Evolutionary conservation across 2,888 invertebrate genomes (phyloP).

Genomic region (Andrena chrysosceles): DNA sequence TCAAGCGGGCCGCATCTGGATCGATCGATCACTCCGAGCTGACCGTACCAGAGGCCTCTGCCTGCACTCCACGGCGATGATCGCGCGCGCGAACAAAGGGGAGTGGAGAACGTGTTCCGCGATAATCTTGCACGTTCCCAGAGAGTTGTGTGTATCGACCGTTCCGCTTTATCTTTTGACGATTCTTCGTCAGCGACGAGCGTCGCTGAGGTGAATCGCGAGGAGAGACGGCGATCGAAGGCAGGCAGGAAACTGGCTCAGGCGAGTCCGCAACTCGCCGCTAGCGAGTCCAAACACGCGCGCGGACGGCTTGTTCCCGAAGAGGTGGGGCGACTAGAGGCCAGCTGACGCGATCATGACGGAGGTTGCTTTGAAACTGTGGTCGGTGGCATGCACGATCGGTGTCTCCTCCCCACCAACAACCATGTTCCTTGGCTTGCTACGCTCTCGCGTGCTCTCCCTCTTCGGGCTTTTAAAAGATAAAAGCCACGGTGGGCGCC

Average conservation of each 20-base stretch:
- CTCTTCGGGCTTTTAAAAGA: conserved; percentile 68
- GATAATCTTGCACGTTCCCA: not conserved
- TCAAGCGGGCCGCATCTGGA: conserved; percentile 28
- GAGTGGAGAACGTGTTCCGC: not conserved
- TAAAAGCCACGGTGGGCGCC: conserved; percentile 59
- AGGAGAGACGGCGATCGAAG: not conserved
- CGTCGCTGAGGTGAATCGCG: not conserved
- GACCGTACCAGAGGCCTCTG: not conserved
- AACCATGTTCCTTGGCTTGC: conserved; percentile 64
- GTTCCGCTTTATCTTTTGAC: not conserved
- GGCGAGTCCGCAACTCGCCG: conserved; percentile 23
- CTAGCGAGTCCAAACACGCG: conserved; percentile 60
- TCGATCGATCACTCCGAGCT: conserved; percentile 7
- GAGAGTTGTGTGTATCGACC: not conserved
- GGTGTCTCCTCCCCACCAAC: conserved; percentile 79
- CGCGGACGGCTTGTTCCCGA: conserved; percentile 66
- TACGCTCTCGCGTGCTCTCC: conserved; percentile 57
- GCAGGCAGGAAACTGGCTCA: conserved; percentile 26
- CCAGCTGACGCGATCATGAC: conserved; percentile 83
- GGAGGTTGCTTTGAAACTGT: conserved; percentile 84
- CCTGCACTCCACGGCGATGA: not conserved
- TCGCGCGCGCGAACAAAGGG: conserved; percentile 13
- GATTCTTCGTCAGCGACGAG: not conserved
- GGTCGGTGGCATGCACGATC: conserved; percentile 81
- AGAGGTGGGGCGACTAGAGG: conserved; percentile 66